A percentile compares a stretch with the other conserved stretches of the same genome.
phyloP scores from a whole-genome alignment of 2,797 vertebrate genomes.

The Ptychadena robeensis region DNA sequence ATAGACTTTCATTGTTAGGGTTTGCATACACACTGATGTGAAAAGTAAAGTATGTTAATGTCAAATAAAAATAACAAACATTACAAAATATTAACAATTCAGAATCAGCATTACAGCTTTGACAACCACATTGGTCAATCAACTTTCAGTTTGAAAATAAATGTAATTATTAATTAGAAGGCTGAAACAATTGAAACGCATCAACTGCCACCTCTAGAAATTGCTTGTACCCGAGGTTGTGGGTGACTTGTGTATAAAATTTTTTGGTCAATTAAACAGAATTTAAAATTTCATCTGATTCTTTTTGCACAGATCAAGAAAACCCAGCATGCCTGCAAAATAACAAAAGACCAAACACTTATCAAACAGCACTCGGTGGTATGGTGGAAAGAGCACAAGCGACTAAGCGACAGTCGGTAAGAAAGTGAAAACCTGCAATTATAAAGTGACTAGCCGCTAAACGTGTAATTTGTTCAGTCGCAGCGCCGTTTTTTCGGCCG shows the following conservation, averaged over 20 bases:
- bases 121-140: too few relatives aligned
- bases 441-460: slow-evolving; percentile 10
- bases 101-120: too few relatives aligned
- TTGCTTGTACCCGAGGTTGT: not conserved
- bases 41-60: too few relatives aligned
- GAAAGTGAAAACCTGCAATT: slow-evolving; percentile 57
- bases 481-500: not conserved
- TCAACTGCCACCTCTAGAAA: not conserved
- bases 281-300: slow-evolving; percentile 16
- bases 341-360: slow-evolving; percentile 81
- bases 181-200: not conserved
- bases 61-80: too few relatives aligned
- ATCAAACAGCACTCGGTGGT: slow-evolving; percentile 86
- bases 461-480: slow-evolving; percentile 53
- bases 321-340: slow-evolving; percentile 79
- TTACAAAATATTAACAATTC: too few relatives aligned
- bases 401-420: slow-evolving; percentile 83
- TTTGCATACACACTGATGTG: too few relatives aligned
- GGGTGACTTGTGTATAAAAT: not conserved
- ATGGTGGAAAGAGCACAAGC: slow-evolving; percentile 85
- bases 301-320: slow-evolving; percentile 81
- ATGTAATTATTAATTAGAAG: not conserved
- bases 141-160: not conserved
- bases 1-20: too few relatives aligned
- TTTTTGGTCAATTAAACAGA: not conserved